Percentiles rank a stretch among this genome's conserved stretches.
Evolutionary conservation across 2,888 invertebrate species (phyloP).

Genomic region (Chorisops tibialis): DNA sequence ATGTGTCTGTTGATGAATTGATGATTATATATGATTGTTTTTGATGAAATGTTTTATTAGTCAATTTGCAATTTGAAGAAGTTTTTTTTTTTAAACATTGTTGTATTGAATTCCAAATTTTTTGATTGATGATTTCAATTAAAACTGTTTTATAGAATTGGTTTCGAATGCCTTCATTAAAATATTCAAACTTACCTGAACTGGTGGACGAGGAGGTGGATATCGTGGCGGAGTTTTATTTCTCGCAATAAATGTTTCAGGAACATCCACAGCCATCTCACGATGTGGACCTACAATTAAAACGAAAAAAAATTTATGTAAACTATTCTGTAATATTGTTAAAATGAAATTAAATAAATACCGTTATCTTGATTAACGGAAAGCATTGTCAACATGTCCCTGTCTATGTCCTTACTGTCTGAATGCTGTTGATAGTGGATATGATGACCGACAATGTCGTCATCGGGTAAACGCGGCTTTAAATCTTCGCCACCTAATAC

Average conservation of each 20-base stretch:
- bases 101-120: too few relatives aligned
- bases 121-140: too few relatives aligned
- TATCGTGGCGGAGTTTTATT: conserved; percentile 90
- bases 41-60: neutral
- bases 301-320: conserved; percentile 4
- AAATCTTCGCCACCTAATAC: conserved; percentile 70
- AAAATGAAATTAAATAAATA: conserved; percentile 41
- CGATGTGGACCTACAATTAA: conserved; percentile 75
- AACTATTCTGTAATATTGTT: neutral
- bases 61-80: too few relatives aligned
- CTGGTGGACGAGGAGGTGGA: conserved; percentile 72
- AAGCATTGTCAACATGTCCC: conserved; percentile 77
- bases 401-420: conserved; percentile 54
- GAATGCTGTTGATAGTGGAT: conserved; percentile 51
- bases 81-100: too few relatives aligned
- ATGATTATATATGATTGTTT: neutral
- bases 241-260: conserved; percentile 86
- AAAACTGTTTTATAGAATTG: too few relatives aligned
- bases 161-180: too few relatives aligned
- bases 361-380: conserved; percentile 63
- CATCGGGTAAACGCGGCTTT: conserved; percentile 59
- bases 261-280: conserved; percentile 98
- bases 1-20: conserved; percentile 16
- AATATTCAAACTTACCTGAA: conserved; percentile 54
- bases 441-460: conserved; percentile 55